Evolutionary conservation across 2,113 vertebrate genomes (phyloP).

Genomic region (Hydropotes inermis): DNA sequence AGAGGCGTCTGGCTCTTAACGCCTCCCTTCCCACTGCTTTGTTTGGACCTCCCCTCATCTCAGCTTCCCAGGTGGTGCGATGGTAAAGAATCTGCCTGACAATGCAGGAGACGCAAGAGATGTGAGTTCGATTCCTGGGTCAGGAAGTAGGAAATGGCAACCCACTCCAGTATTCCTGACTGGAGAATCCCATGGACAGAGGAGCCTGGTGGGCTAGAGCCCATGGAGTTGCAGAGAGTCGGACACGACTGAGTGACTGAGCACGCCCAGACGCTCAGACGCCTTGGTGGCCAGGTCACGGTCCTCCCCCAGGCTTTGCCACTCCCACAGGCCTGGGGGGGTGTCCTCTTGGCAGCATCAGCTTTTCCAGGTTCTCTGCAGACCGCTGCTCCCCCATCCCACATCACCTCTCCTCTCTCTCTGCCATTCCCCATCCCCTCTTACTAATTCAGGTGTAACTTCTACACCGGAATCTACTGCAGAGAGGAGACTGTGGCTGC

Average conservation of each 20-base stretch:
- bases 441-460: rapidly evolving
- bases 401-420: rapidly evolving
- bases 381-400: rapidly evolving
- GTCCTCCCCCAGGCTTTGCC: too few species aligned
- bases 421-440: rapidly evolving
- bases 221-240: not conserved
- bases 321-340: not conserved
- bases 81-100: not conserved
- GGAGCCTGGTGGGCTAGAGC: not conserved
- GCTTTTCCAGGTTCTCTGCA: not conserved
- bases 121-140: not conserved
- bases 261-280: not conserved
- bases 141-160: not conserved
- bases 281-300: rapidly evolving
- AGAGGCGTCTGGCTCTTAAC: not conserved
- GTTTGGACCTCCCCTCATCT: too few species aligned
- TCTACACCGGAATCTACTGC: not conserved
- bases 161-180: not conserved
- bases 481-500: rapidly evolving
- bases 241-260: not conserved
- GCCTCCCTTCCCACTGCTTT: rapidly evolving
- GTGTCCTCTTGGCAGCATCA: rapidly evolving
- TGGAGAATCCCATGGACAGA: not conserved
- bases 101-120: not conserved
- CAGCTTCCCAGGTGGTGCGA: not conserved